Evolutionary conservation across 2,113 vertebrate species (phyloP).

Genomic region (Pristiophorus japonicus): DNA sequence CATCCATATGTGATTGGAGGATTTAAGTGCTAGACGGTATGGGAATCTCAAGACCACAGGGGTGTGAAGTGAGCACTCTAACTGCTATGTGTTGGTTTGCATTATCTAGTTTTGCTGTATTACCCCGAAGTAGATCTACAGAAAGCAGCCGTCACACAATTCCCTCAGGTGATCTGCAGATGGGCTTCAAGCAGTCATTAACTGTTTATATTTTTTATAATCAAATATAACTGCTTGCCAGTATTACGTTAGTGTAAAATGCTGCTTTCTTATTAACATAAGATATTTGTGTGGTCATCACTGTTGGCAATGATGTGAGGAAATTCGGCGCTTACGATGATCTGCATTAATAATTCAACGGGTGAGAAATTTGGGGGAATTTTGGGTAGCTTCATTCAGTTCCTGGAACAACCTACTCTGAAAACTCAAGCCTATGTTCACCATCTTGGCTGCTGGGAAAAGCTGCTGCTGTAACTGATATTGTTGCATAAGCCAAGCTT

Average conservation of each 20-base stretch:
- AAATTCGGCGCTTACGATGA: not conserved
- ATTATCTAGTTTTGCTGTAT: not conserved
- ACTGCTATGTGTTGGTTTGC: constrained; percentile 12
- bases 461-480: not conserved
- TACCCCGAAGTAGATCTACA: constrained; percentile 11
- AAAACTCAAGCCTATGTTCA: not conserved
- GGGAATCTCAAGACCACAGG: constrained; percentile 22
- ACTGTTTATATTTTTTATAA: constrained; percentile 21
- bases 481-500: not conserved
- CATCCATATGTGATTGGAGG: constrained; percentile 13
- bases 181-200: constrained; percentile 6
- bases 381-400: not conserved
- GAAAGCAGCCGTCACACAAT: not conserved
- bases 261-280: not conserved
- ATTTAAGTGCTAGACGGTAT: constrained; percentile 32
- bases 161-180: constrained; percentile 13
- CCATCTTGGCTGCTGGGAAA: not conserved
- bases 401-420: not conserved
- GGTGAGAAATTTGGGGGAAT: not conserved
- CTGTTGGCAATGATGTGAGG: not conserved
- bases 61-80: constrained; percentile 31
- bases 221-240: not conserved
- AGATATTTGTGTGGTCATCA: not conserved
- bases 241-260: not conserved
- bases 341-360: not conserved